Percentiles rank a stretch among this genome's conserved stretches.
phyloP scores from a whole-genome alignment of 1,140 invertebrate species.

The Physella acuta region DNA sequence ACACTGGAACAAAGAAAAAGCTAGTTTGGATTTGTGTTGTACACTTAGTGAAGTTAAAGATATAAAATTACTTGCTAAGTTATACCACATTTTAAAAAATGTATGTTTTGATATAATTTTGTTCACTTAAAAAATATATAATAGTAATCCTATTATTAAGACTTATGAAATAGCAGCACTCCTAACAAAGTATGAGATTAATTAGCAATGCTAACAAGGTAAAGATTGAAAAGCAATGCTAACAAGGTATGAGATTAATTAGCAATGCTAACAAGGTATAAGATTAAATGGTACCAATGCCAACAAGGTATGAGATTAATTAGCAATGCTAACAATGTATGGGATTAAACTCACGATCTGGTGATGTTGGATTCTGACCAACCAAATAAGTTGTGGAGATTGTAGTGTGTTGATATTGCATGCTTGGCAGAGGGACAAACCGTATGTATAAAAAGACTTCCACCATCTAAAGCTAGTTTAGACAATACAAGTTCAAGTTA shows the following conservation, averaged over 20 bases:
- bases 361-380: conserved; percentile 72
- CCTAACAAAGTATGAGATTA: not conserved
- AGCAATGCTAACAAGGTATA: not conserved
- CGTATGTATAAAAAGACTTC: conserved; percentile 69
- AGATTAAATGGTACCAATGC: not conserved
- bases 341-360: conserved; percentile 65
- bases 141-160: not conserved
- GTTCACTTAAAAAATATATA: not conserved
- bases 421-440: conserved; percentile 82
- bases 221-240: not conserved
- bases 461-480: conserved; percentile 3
- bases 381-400: conserved; percentile 79
- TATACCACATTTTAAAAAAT: not conserved
- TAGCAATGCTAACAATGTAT: not conserved
- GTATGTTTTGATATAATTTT: not conserved
- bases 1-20: not conserved
- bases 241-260: not conserved
- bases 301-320: not conserved
- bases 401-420: conserved; percentile 60
- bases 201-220: not conserved
- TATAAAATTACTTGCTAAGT: not conserved
- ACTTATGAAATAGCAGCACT: not conserved
- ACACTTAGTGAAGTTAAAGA: not conserved
- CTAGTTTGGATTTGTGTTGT: not conserved
- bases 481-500: not conserved